These are phyloP conservation scores for Lepidurus packardi DNA, from an alignment of 1,140 invertebrate genomes.

Conservation along the genomic window DNA sequence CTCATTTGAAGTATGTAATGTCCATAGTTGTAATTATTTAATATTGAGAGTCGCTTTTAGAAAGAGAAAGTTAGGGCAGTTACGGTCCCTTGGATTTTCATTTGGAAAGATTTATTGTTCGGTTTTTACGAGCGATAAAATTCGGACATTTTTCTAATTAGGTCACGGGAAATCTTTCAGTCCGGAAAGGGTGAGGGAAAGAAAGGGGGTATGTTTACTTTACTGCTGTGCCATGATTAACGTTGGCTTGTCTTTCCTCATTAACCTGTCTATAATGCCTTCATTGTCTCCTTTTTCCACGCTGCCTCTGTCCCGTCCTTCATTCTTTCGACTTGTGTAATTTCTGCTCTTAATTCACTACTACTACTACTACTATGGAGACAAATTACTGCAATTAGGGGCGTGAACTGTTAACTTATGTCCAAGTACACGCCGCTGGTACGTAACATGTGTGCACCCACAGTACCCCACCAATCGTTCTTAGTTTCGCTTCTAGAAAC, in stretches of 20 bases:
- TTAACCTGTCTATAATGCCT: slow-evolving; percentile 30
- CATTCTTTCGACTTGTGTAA: slow-evolving; percentile 27
- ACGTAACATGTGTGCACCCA: slow-evolving; percentile 42
- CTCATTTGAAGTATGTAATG: no score
- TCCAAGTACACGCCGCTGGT: slow-evolving; percentile 56
- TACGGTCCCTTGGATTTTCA: no score
- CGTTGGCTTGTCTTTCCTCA: slow-evolving; percentile 27
- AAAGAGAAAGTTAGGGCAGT: no score
- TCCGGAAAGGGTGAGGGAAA: no score
- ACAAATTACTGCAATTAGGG: slow-evolving; percentile 36
- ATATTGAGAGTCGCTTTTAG: no score
- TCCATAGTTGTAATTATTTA: no score
- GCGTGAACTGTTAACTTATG: slow-evolving; percentile 49
- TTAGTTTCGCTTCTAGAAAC: neutral
- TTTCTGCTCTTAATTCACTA: slow-evolving; percentile 33
- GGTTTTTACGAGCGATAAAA: no score
- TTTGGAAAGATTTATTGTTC: no score
- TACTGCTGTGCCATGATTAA: neutral
- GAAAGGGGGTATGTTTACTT: no score
- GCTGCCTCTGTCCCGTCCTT: slow-evolving; percentile 28
- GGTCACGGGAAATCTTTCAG: no score
- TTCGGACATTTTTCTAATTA: no score
- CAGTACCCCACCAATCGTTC: neutral
- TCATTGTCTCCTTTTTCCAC: slow-evolving; percentile 29
- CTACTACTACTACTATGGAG: slow-evolving; percentile 32